Base-by-base conservation (phyloP, 2,888 invertebrate species). In the Acanthosepion esculentum region DNA sequence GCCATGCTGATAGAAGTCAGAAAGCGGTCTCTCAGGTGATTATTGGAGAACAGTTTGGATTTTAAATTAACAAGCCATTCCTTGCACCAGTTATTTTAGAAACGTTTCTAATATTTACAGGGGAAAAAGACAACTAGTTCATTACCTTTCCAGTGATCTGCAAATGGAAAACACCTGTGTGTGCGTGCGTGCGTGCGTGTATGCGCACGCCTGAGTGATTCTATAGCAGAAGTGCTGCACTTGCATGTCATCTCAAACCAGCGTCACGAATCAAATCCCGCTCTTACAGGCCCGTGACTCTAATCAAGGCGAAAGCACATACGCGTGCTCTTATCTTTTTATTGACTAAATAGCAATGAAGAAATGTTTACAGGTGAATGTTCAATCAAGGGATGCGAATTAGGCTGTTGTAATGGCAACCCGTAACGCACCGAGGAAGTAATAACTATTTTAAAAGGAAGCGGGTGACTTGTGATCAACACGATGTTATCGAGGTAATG, bases 371-470 rank as follows among this genome's bases (percentile, higher is more conserved):
- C 78, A 78, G 78, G 78, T 78, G 78, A 78, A 78, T 78, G n/a
- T 78, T 78, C 78, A 78, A 78, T 78, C 78, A n/a, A 78, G 78
- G 78, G 78, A 78, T 78, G n/a, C 78, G n/a, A 78, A 78, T 78
- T 78, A 78, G n/a, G 78, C 78, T 78, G 78, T 78, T 78, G n/a
- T n/a, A 78, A 78, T 78, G 78, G n/a, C 78, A 78, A 78, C 78
- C 78, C 78, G n/a, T n/a, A n/a, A 78, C n/a, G 78, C 78, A 78
- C 33, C 78, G 78, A 78, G 78, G 78, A 78, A 78, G 78, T 78
- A 78, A 78, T 78, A 78, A 78, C 78, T 78, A 33, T 78, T 78
- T 78, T 78, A 78, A 33, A 78, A 78, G 78, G n/a, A n/a, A 33
- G 78, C n/a, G n/a, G n/a, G 78, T 78, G 78, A 78, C 78, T 78